Conservation (phyloP, 2,797 vertebrate species). For the Tiaroga cobitis region DNA sequence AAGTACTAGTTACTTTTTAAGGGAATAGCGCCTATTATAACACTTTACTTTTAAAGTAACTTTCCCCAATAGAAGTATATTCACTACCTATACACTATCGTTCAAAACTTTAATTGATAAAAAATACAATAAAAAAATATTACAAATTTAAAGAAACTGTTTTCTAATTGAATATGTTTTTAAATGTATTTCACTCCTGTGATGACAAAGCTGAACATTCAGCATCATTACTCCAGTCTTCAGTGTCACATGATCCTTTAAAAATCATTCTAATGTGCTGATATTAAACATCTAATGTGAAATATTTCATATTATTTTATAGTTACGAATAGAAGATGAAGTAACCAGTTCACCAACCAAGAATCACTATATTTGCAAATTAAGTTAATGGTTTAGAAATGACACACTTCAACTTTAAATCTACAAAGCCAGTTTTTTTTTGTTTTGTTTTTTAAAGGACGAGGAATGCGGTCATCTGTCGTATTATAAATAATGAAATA, state of each 20-base stretch:
- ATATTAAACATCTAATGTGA: background rate
- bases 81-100: background rate
- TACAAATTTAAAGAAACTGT: background rate
- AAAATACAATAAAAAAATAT: background rate
- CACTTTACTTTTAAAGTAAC: background rate
- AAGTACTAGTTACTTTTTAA: background rate
- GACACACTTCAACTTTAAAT: background rate
- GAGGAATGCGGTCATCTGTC: background rate
- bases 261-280: background rate
- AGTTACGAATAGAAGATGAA: background rate
- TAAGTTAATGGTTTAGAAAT: background rate
- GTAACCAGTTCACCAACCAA: background rate
- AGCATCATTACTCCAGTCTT: background rate
- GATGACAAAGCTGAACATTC: background rate
- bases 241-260: background rate
- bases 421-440: background rate
- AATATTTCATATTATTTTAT: too few species aligned
- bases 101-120: background rate
- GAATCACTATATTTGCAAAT: background rate
- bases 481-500: constrained; percentile 34
- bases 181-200: background rate
- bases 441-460: too few species aligned
- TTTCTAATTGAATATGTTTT: background rate
- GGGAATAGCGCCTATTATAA: background rate
- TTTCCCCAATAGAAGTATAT: background rate